phyloP scores from a whole-genome alignment of 2,797 vertebrate species.

The Chelidonichthys spinosus region DNA sequence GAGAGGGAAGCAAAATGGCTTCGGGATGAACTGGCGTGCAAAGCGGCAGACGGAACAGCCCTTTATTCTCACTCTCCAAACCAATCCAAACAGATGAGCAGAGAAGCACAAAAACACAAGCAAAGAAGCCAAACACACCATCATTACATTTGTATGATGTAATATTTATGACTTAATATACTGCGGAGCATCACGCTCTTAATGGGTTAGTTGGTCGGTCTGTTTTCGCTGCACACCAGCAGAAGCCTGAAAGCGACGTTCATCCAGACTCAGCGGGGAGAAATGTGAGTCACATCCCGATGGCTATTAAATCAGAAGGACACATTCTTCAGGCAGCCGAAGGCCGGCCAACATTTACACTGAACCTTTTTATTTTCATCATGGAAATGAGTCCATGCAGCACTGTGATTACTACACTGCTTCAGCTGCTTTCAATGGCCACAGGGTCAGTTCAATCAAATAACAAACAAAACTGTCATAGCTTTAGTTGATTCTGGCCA shows the following conservation, averaged over 20 bases:
- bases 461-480: no score
- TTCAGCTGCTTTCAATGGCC: neutral
- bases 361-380: slow-evolving; percentile 28
- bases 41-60: slow-evolving; percentile 41
- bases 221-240: slow-evolving; percentile 20
- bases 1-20: slow-evolving; percentile 27
- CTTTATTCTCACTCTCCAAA: slow-evolving; percentile 24
- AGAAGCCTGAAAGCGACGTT: slow-evolving; percentile 44
- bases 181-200: slow-evolving; percentile 10
- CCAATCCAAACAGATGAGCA: slow-evolving; percentile 15
- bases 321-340: slow-evolving; percentile 4
- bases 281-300: slow-evolving; percentile 43
- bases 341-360: slow-evolving; percentile 37
- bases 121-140: slow-evolving; percentile 15
- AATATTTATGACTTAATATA: slow-evolving; percentile 48
- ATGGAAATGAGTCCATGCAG: slow-evolving; percentile 12
- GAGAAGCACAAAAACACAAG: slow-evolving; percentile 14
- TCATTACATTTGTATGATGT: slow-evolving; percentile 24
- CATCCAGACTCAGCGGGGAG: slow-evolving; percentile 46
- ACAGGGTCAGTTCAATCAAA: neutral
- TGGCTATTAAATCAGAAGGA: slow-evolving; percentile 50
- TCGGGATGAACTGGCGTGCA: slow-evolving; percentile 45
- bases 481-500: neutral
- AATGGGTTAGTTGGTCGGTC: slow-evolving; percentile 42
- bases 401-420: neutral